Evolutionary conservation across 2,888 invertebrate genomes (phyloP), one percentile per base, ranked within the genome.

Genomic region (Hypena proboscidalis): DNA sequence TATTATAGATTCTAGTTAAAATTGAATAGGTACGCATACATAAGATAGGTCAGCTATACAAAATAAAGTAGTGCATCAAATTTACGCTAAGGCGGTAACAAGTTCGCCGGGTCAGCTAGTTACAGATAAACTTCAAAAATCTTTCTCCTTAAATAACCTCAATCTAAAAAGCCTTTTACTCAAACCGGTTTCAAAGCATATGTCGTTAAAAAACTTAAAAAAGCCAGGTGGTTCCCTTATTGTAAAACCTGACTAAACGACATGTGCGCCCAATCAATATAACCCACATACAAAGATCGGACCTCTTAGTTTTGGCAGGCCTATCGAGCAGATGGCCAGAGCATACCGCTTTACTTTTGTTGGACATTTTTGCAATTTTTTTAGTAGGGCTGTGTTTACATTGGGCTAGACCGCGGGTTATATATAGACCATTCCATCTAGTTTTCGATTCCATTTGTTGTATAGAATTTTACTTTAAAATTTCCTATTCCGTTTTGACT

Each of bases 181-280:
- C 7, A 52, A 64, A 54, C 53, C 46, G 26, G 50, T 50, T 50
- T 25, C 5, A 17, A 50, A 43, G 51, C 53, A 57, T 53, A 56
- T 52, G 50, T 45, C 37, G 37, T 40, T 53, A 50, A 58, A 60
- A 64, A 58, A 21, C 8, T 60, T 62, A 62, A 54, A 63, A 30
- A 35, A 23, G 66, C 68, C 79, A 76, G 76, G 70, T 77, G 77
- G 55, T 35, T 53, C 60, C 67, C 66, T 67, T 72, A 67, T 69
- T 61, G 58, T 65, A 70, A 77, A 80, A 79, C 77, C 79, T 78
- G 82, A 75, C 74, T 69, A 64, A 71, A 70, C 73, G 80, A 77
- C 84, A 85, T 86, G 82, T 85, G 86, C 64, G 70, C 57, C 56
- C 43, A 60, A 70, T 67, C 65, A 46, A 65, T 63, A 65, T 63